These are phyloP conservation scores for Anhinga anhinga DNA, from an alignment of 2,113 vertebrate species.

Conservation along the genomic window DNA sequence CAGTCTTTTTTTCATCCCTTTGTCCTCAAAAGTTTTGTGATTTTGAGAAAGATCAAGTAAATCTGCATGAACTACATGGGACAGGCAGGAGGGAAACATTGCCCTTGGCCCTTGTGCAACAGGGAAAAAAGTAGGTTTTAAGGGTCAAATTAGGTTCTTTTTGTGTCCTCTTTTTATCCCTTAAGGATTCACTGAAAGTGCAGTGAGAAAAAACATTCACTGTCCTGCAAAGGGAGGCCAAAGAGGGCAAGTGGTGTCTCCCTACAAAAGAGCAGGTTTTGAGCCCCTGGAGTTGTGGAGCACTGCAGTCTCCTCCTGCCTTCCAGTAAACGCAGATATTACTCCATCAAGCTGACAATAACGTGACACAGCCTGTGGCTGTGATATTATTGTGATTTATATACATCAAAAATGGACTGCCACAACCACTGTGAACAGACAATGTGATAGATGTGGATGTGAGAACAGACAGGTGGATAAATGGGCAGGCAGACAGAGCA, in stretches of 20 bases:
- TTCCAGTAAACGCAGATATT: neutral
- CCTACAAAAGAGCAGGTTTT: neutral
- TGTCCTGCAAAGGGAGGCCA: neutral
- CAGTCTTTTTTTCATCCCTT: neutral
- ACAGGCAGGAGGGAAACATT: neutral
- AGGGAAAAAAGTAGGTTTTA: neutral
- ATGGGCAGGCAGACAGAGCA: neutral
- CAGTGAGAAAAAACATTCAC: neutral
- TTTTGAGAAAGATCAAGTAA: neutral
- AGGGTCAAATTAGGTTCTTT: neutral
- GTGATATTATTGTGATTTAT: neutral
- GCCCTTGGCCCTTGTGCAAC: neutral
- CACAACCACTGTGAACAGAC: fast-evolving
- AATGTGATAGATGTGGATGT: neutral
- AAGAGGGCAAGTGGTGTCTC: neutral
- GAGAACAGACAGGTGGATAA: neutral
- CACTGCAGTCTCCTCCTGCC: neutral
- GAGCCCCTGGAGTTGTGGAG: neutral
- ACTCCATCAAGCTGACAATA: neutral
- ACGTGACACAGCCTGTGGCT: neutral
- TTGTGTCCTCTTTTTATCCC: neutral
- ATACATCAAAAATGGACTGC: neutral
- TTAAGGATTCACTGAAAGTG: neutral
- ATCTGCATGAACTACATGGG: neutral
- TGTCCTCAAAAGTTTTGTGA: neutral